Base-by-base conservation (phyloP, 2,113 vertebrate genomes). In the Cavia porcellus region DNA sequence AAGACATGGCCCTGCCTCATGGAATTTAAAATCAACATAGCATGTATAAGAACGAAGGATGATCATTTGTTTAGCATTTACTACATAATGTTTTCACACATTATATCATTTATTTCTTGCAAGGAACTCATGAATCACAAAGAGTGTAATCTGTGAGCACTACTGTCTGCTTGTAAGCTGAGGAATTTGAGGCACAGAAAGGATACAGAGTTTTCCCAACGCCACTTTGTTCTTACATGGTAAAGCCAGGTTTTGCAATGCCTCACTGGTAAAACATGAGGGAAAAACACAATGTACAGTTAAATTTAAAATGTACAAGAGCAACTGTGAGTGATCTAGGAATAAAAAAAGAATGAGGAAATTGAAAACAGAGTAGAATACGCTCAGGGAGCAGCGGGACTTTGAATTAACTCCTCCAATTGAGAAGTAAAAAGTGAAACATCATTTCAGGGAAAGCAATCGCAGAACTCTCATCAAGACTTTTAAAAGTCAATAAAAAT, bases 381-480 rank as follows among this genome's bases (percentile, higher is more conserved):
- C 13, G 15, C 45, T 93, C 1, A 17, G 13, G 30, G n/a, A 45
- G 5, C 28, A 19, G 1, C n/a, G 66, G 45, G 22, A n/a, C 90
- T 89, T 64, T 87, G 25, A 50, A 17, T 91, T 96, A 72, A 93
- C 6, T 88, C 74, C 45, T 75, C 59, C 55, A 28, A 32, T 59
- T 30, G 47, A 32, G 55, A 75, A 15, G 8, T 2, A 84, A 42
- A 86, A 15, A 94, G 1, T 11, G 7, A 42, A 95, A 50, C 38
- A 89, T 90, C 50, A 52, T 83, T 83, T 82, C 42, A 32, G 62
- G 62, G 72, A 90, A 93, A 88, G n/a, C 50, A 89, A 66, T 77
- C 96, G 93, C 38, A 95, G 88, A 93, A 85, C 61, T 88, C 81
- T 61, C 87, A 85, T 38, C 70, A 85, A 74, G 82, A 42, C 50